Evolutionary conservation across 2,888 invertebrate genomes (phyloP).

Genomic region (Apodemia duryi): DNA sequence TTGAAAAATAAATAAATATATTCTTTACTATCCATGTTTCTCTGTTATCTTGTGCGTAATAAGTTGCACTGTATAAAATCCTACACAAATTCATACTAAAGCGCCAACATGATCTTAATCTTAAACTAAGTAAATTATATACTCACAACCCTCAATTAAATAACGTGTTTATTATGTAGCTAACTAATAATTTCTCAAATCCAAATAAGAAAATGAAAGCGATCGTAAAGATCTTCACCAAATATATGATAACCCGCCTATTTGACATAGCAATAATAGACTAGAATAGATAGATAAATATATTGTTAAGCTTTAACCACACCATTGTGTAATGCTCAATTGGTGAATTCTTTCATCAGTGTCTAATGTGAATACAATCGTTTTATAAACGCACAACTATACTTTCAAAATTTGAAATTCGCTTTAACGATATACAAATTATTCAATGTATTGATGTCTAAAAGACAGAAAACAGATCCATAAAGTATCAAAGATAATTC

Average conservation of each 20-base stretch:
- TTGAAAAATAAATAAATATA: neutral
- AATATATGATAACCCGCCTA: slow-evolving; percentile 73
- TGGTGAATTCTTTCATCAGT: slow-evolving; percentile 26
- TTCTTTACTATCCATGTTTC: neutral
- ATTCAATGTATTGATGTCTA: neutral
- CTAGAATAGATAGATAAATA: slow-evolving; percentile 68
- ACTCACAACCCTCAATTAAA: neutral
- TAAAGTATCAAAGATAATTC: slow-evolving; percentile 13
- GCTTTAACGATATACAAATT: slow-evolving; percentile 9
- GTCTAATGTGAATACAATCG: slow-evolving; percentile 20
- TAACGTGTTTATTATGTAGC: neutral
- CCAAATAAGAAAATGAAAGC: neutral
- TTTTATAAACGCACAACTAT: slow-evolving; percentile 50
- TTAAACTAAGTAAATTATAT: neutral
- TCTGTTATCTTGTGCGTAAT: neutral
- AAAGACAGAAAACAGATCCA: slow-evolving; percentile 12
- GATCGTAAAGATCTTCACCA: slow-evolving; percentile 41
- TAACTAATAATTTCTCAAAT: neutral
- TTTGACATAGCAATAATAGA: slow-evolving; percentile 77
- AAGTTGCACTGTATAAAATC: neutral
- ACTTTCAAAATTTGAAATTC: slow-evolving; percentile 17
- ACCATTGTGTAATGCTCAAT: slow-evolving; percentile 48
- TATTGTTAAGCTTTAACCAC: slow-evolving; percentile 65
- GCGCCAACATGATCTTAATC: neutral
- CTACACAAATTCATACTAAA: neutral